These are phyloP conservation scores for Yponomeuta cagnagella DNA, from an alignment of 2,888 invertebrate species.

Conservation along the genomic window DNA sequence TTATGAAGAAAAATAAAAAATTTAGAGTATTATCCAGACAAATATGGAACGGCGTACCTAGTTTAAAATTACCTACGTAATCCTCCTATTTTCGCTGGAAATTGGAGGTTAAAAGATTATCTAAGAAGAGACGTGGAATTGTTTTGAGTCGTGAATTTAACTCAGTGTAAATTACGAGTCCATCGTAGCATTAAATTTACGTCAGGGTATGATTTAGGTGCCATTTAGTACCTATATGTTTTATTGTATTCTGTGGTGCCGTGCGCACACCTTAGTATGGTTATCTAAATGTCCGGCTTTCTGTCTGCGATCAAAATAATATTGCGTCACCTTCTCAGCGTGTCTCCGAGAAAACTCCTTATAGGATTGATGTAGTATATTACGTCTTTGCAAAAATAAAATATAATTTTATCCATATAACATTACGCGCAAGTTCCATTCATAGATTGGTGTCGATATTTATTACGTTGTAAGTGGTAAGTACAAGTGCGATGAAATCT, in stretches of 20 bases:
- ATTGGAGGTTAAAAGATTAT: background rate
- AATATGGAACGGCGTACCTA: constrained; percentile 18
- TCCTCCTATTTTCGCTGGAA: background rate
- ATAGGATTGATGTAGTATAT: constrained; percentile 4
- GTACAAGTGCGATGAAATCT: too few relatives aligned
- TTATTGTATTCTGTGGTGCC: constrained; percentile 37
- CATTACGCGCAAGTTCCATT: background rate
- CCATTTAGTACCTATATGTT: background rate
- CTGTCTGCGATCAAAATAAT: constrained; percentile 58
- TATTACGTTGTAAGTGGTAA: background rate
- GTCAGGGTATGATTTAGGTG: background rate
- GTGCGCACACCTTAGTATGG: constrained; percentile 61
- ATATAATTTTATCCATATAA: constrained; percentile 13
- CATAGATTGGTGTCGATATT: background rate
- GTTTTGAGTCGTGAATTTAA: background rate
- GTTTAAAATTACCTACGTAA: constrained; percentile 4
- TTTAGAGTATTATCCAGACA: too few relatives aligned
- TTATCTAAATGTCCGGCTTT: constrained; percentile 57
- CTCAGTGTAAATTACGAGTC: background rate
- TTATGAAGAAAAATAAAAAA: too few relatives aligned
- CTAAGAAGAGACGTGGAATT: background rate
- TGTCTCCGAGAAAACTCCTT: constrained; percentile 32
- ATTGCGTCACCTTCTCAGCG: constrained; percentile 51
- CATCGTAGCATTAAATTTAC: background rate
- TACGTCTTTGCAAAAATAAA: background rate